phyloP scores from a whole-genome alignment of 2,797 vertebrate genomes.

The Phoxinus dragarum region DNA sequence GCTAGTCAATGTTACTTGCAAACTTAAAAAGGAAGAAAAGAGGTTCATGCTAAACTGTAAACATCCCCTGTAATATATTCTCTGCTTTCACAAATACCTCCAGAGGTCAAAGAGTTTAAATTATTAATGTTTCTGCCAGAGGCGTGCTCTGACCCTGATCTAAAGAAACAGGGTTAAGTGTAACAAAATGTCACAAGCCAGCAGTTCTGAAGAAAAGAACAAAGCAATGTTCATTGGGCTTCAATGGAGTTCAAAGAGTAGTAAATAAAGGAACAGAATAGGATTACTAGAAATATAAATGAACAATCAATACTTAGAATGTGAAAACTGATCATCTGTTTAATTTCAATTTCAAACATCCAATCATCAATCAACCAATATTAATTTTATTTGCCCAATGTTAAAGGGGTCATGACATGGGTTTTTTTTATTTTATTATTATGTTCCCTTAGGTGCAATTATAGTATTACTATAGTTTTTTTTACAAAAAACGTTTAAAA shows the following conservation, averaged over 20 bases:
- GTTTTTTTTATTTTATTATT: too few relatives aligned
- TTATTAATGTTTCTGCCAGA: conserved; percentile 41
- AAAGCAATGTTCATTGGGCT: not conserved
- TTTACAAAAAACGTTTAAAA: too few relatives aligned
- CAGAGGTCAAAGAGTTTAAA: conserved; percentile 22
- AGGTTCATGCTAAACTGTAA: not conserved
- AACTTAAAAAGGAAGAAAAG: not conserved
- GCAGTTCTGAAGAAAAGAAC: conserved; percentile 32
- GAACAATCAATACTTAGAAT: not conserved
- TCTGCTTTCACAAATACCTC: not conserved
- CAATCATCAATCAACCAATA: not conserved
- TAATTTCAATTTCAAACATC: not conserved
- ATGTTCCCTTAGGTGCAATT: too few relatives aligned
- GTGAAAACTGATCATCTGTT: not conserved
- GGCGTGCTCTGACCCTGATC: not conserved
- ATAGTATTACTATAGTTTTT: too few relatives aligned
- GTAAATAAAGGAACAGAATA: not conserved
- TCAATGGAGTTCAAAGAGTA: not conserved
- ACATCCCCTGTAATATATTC: not conserved
- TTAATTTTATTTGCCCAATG: not conserved
- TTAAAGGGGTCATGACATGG: not conserved
- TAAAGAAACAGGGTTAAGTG: conserved; percentile 13
- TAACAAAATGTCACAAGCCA: conserved; percentile 38
- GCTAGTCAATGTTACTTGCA: not conserved
- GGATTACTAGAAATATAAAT: not conserved